Percentiles rank a stretch among this genome's conserved stretches.
Conservation (phyloP, 2,797 vertebrate genomes). For the Enteromius argenteus region DNA sequence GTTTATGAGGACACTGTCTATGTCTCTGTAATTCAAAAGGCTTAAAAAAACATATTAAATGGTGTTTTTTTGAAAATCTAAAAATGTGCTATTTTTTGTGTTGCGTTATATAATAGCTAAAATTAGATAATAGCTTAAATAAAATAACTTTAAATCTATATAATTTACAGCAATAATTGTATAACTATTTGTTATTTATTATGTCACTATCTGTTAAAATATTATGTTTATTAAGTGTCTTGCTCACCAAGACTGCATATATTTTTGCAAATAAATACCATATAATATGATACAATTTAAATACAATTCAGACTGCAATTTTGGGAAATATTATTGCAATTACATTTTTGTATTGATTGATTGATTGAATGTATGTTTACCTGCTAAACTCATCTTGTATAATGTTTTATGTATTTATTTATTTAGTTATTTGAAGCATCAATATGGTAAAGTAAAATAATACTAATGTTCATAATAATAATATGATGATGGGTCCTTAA, state of each 20-base stretch:
- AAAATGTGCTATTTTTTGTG: background rate
- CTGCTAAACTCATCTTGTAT: too few species aligned
- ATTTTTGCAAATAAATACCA: background rate
- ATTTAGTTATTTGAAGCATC: too few species aligned
- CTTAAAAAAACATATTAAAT: too few species aligned
- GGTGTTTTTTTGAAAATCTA: too few species aligned
- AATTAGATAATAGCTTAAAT: background rate
- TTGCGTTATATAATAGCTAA: background rate
- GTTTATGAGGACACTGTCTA: too few species aligned
- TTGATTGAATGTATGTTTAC: too few species aligned
- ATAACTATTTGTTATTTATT: background rate
- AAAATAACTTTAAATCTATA: background rate
- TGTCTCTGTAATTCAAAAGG: too few species aligned
- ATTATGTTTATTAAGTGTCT: background rate
- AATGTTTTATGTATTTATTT: background rate
- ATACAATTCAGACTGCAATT: background rate
- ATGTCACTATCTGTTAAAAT: background rate
- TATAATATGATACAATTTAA: background rate
- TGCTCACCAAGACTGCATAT: background rate
- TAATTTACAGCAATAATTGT: background rate
- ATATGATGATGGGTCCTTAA: background rate
- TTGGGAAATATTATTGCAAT: background rate
- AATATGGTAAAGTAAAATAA: background rate
- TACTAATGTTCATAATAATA: too few species aligned
- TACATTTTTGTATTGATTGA: too few species aligned